phyloP scores from a whole-genome alignment of 2,113 vertebrate species.

The Catharus bicknelli region DNA sequence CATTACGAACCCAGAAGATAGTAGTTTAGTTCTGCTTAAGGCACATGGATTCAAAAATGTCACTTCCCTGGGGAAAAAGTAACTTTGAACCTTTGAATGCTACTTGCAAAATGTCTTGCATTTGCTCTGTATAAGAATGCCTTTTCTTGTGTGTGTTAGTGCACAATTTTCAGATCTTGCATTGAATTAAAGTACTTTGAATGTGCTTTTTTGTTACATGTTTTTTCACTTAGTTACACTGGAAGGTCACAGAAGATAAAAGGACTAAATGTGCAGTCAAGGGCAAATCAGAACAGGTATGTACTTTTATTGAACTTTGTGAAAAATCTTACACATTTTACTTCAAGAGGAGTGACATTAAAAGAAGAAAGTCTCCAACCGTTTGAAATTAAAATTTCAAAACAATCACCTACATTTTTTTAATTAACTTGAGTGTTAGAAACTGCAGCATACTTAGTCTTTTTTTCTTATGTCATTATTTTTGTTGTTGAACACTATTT shows the following conservation, averaged over 20 bases:
- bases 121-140: not conserved
- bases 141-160: not conserved
- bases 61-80: not conserved
- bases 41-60: not conserved
- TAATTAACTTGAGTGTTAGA: not conserved
- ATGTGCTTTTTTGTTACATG: not conserved
- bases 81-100: not conserved
- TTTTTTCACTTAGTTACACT: constrained; percentile 78
- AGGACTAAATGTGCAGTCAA: constrained; percentile 85
- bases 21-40: not conserved
- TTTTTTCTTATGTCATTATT: not conserved
- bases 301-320: not conserved
- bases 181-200: not conserved
- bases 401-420: not conserved
- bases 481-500: not conserved
- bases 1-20: not conserved
- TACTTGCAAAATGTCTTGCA: not conserved
- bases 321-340: not conserved
- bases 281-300: constrained; percentile 95
- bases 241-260: constrained; percentile 85
- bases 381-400: not conserved
- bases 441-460: not conserved
- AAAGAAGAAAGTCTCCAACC: not conserved
- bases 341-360: not conserved
- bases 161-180: not conserved